Base-by-base conservation (phyloP, 2,113 vertebrate species). In the Dipodomys stephensi region DNA sequence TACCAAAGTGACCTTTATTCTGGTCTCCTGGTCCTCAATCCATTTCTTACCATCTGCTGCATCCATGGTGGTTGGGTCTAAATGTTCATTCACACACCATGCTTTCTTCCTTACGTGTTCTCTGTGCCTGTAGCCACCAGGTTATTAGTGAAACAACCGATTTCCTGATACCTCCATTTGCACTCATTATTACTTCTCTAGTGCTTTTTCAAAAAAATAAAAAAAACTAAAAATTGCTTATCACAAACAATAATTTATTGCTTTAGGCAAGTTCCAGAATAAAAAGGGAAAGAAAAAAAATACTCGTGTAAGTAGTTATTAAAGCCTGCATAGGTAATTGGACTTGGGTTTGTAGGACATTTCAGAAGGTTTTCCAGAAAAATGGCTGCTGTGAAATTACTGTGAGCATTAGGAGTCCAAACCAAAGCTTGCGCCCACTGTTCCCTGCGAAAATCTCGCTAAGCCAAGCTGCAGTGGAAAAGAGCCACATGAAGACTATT, bases 291-390 rank as follows among this genome's bases (percentile, higher is more conserved):
- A 39, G 39, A 76, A 15, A 27, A 0, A 85, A 80, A 27, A 85
- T 62, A 53, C 76, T 97, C 73, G 2, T 69, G 67, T 96, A 90
- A 91, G 93, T 93, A 81, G 85, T 97, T 97, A 97, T 97, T 96
- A 97, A 93, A 92, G 53, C 95, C 85, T 95, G 74, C 83, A 88
- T 88, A 72, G 2, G 2, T 97, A 97, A 98, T 97, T 98, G 97
- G 97, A 95, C 97, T 97, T 96, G 92, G 68, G 95, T 97, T 97
- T 97, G 82, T 93, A 96, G 95, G 88, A 97, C 97, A 96, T 97
- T 39, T 96, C 95, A 97, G 95, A 97, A 97, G 67, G 93, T 93
- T 98, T 98, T 97, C 95, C 91, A 94, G 93, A 97, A 93, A 80
- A 81, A 72, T 95, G 71, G 91, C 92, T 96, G 93, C 87, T 92